Conservation (phyloP, 2,113 vertebrate species). For the Danionella cerebrum region DNA sequence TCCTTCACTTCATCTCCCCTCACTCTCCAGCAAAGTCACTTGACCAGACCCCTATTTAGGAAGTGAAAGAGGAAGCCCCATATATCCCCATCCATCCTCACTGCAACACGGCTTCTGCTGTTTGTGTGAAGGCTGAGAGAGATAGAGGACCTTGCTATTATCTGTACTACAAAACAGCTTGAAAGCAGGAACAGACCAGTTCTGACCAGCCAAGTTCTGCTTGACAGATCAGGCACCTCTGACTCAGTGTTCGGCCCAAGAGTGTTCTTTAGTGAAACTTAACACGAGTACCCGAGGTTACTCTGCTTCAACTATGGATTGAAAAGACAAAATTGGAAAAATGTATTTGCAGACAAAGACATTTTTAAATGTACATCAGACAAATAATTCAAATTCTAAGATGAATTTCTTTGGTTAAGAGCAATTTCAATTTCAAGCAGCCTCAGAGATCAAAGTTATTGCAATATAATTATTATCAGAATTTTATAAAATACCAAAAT, state of each 20-base stretch:
- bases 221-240: constrained; percentile 23
- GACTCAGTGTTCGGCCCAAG: too few species aligned
- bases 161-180: constrained; percentile 16
- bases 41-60: constrained; percentile 65
- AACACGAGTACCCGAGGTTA: too few species aligned
- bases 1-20: constrained; percentile 51
- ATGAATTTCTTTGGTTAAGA: too few species aligned
- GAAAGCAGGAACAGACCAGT: constrained; percentile 29
- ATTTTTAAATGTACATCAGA: neutral
- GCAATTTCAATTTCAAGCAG: too few species aligned
- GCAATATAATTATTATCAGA: too few species aligned
- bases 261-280: neutral
- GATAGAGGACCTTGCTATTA: constrained; percentile 34
- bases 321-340: too few species aligned
- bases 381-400: too few species aligned
- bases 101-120: constrained; percentile 45
- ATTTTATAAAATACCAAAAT: too few species aligned
- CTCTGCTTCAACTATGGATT: too few species aligned
- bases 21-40: constrained; percentile 66
- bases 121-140: constrained; percentile 53
- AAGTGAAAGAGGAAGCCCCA: constrained; percentile 71
- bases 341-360: too few species aligned
- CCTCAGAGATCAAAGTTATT: too few species aligned
- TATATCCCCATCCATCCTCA: constrained; percentile 57
- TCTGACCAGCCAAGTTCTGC: constrained; percentile 37